These are phyloP conservation scores for Porites cylindrica DNA, from an alignment of 92 coral and sea anemone genomes.

Conservation along the genomic window DNA sequence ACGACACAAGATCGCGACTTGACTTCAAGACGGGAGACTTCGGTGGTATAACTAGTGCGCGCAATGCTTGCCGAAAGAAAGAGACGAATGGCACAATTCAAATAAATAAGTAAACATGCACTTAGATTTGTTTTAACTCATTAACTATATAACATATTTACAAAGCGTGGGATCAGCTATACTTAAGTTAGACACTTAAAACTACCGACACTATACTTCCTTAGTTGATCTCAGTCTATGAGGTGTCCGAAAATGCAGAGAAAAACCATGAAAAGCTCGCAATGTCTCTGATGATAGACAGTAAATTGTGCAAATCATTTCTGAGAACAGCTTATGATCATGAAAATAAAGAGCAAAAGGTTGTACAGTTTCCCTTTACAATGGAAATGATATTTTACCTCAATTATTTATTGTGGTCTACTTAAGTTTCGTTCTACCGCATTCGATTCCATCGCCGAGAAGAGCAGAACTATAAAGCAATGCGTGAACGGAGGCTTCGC, in stretches of 20 bases:
- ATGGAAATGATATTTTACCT: background rate
- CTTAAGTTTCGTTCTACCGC: constrained; percentile 8
- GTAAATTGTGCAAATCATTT: too few species aligned
- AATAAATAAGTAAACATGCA: background rate
- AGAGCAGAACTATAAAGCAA: background rate
- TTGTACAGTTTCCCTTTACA: background rate
- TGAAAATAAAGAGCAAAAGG: background rate
- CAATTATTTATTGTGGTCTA: constrained; percentile 5
- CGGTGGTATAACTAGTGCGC: too few species aligned
- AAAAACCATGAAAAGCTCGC: too few species aligned
- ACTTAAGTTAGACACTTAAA: too few species aligned
- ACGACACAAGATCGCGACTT: too few species aligned
- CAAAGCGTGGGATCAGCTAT: background rate
- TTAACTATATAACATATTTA: too few species aligned
- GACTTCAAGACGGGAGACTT: too few species aligned
- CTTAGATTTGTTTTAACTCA: background rate
- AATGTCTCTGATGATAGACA: too few species aligned
- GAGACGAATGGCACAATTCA: too few species aligned
- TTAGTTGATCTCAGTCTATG: background rate
- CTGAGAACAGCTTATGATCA: too few species aligned
- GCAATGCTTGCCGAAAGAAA: too few species aligned
- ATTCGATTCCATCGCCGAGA: background rate
- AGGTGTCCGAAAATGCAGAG: background rate
- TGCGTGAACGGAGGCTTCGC: too few species aligned
- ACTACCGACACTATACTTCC: background rate